phyloP scores from a whole-genome alignment of 2,888 invertebrate genomes.

The Aradus depressus region DNA sequence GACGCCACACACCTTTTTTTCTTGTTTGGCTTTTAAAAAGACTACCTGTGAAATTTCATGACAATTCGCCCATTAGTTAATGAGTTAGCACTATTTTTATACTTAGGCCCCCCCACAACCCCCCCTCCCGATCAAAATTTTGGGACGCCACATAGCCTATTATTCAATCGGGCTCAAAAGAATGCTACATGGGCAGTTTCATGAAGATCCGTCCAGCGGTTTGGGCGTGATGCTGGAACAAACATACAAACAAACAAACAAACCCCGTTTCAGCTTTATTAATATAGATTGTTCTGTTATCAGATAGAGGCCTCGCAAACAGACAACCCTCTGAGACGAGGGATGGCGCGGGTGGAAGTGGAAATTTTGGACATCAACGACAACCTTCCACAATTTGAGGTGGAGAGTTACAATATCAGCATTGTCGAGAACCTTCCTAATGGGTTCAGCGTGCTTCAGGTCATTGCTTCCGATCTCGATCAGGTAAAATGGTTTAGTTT shows the following conservation, averaged over 20 bases:
- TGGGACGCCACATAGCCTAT: too few species aligned
- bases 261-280: neutral
- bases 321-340: slow-evolving; percentile 64
- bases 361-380: slow-evolving; percentile 69
- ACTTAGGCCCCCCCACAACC: too few species aligned
- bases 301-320: slow-evolving; percentile 66
- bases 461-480: slow-evolving; percentile 68
- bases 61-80: too few species aligned
- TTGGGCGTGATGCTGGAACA: too few species aligned
- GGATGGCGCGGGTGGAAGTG: slow-evolving; percentile 60
- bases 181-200: too few species aligned
- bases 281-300: slow-evolving; percentile 29
- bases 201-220: too few species aligned
- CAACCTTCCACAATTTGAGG: slow-evolving; percentile 77
- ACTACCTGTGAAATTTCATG: too few species aligned
- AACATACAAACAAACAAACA: neutral
- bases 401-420: slow-evolving; percentile 80
- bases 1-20: too few species aligned
- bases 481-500: slow-evolving; percentile 38
- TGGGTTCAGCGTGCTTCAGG: slow-evolving; percentile 58
- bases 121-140: too few species aligned
- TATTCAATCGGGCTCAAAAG: too few species aligned
- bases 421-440: slow-evolving; percentile 85
- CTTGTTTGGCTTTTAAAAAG: too few species aligned
- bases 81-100: too few species aligned